phyloP scores from a whole-genome alignment of 1,140 invertebrate species.

The Drosophila nasuta region DNA sequence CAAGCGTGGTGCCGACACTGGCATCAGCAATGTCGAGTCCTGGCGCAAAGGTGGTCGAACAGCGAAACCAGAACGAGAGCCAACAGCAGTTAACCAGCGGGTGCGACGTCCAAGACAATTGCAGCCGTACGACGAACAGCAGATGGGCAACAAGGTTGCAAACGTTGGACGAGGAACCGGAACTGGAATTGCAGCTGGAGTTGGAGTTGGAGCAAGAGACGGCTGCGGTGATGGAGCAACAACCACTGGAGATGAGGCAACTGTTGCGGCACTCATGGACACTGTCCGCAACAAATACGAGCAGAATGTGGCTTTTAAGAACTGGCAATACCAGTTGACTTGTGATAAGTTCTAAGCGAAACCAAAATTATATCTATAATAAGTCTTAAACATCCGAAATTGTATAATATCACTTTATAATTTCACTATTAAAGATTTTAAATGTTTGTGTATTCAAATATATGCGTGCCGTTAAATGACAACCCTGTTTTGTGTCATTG shows the following conservation, averaged over 20 bases:
- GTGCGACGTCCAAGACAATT: constrained; percentile 61
- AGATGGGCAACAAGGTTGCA: constrained; percentile 49
- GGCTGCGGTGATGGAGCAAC: constrained; percentile 39
- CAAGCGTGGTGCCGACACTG: constrained; percentile 50
- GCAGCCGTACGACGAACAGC: constrained; percentile 71
- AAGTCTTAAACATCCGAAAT: constrained; percentile 15
- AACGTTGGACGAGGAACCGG: constrained; percentile 49
- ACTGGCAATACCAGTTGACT: constrained; percentile 84
- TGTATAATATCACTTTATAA: constrained; percentile 49
- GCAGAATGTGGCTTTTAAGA: constrained; percentile 78
- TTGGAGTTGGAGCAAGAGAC: constrained; percentile 32
- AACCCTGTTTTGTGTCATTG: constrained; percentile 11
- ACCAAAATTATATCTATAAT: constrained; percentile 47
- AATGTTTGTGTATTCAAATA: neutral
- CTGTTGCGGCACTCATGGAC: constrained; percentile 73
- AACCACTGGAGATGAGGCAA: constrained; percentile 49
- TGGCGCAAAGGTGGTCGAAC: constrained; percentile 81
- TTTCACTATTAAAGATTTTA: constrained; percentile 34
- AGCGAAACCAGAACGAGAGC: constrained; percentile 55
- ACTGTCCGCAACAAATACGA: constrained; percentile 71
- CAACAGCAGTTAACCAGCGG: constrained; percentile 46
- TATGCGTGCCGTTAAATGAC: constrained; percentile 5
- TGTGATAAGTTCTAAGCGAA: constrained; percentile 79
- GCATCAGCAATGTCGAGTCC: constrained; percentile 75
- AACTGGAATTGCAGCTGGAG: constrained; percentile 26